phyloP scores from a whole-genome alignment of 2,888 invertebrate genomes.

The Xylota sylvarum region DNA sequence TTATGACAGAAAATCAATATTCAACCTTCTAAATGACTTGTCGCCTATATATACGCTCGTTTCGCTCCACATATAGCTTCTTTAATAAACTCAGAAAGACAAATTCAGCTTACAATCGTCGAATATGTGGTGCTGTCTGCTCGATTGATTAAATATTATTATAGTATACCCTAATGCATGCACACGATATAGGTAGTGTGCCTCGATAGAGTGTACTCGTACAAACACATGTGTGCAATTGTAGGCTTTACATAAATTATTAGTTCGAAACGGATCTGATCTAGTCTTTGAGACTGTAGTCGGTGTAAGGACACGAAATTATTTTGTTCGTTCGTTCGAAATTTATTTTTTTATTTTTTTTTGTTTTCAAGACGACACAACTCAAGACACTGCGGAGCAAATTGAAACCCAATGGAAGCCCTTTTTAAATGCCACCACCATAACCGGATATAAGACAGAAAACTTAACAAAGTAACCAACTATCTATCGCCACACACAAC shows the following conservation, averaged over 20 bases:
- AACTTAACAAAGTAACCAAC: conserved; percentile 59
- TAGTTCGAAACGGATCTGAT: conserved; percentile 48
- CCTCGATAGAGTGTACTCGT: neutral
- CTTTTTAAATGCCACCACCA: conserved; percentile 61
- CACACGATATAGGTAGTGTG: conserved; percentile 2
- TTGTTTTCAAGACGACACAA: conserved; percentile 6
- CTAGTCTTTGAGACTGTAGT: conserved; percentile 10
- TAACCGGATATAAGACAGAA: conserved; percentile 50
- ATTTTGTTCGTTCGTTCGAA: neutral
- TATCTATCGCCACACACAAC: conserved; percentile 67
- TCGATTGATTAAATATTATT: conserved; percentile 69
- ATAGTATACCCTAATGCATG: conserved; percentile 42
- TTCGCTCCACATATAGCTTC: conserved; percentile 15
- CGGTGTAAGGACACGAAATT: conserved; percentile 3
- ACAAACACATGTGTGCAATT: conserved; percentile 14
- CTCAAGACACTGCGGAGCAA: neutral
- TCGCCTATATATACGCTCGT: conserved; percentile 23
- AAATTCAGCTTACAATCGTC: conserved; percentile 40
- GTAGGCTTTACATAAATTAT: conserved; percentile 51
- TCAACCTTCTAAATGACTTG: conserved; percentile 77
- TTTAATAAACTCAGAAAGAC: conserved; percentile 55
- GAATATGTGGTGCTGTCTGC: conserved; percentile 45
- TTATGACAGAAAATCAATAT: conserved; percentile 79
- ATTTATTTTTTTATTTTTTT: neutral
- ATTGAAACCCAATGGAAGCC: conserved; percentile 34